phyloP scores from a whole-genome alignment of 2,888 invertebrate species.

The Watsonalla binaria region DNA sequence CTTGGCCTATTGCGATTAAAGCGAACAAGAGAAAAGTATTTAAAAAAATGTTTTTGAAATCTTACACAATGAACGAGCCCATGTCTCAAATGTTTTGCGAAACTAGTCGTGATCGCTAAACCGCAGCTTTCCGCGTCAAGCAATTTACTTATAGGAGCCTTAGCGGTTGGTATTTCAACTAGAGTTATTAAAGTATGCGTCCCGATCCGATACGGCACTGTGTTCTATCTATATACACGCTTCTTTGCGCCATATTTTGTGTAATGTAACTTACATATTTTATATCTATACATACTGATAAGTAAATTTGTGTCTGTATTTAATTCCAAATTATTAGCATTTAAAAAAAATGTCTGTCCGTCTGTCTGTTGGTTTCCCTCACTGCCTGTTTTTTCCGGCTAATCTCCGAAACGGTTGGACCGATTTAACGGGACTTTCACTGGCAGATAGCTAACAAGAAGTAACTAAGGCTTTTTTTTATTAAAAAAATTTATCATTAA shows the following conservation, averaged over 20 bases:
- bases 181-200: constrained; percentile 43
- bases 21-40: constrained; percentile 35
- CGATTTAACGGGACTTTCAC: too few species aligned
- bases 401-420: too few species aligned
- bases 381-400: too few species aligned
- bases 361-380: too few species aligned
- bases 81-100: constrained; percentile 54
- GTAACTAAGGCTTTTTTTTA: too few species aligned
- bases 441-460: too few species aligned
- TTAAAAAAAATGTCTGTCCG: too few species aligned
- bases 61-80: constrained; percentile 52
- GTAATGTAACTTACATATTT: constrained; percentile 1
- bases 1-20: constrained; percentile 33
- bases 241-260: constrained; percentile 20
- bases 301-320: too few species aligned
- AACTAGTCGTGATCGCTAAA: constrained; percentile 65
- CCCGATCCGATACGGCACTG: constrained; percentile 31
- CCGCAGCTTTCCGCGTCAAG: constrained; percentile 60
- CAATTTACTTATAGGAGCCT: constrained; percentile 46
- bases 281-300: too few species aligned
- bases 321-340: too few species aligned
- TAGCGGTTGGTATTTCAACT: constrained; percentile 43
- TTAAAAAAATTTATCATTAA: too few species aligned
- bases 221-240: constrained; percentile 10
- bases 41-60: constrained; percentile 41